Conservation (phyloP, 2,797 vertebrate species). For the Propithecus deckenii region DNA sequence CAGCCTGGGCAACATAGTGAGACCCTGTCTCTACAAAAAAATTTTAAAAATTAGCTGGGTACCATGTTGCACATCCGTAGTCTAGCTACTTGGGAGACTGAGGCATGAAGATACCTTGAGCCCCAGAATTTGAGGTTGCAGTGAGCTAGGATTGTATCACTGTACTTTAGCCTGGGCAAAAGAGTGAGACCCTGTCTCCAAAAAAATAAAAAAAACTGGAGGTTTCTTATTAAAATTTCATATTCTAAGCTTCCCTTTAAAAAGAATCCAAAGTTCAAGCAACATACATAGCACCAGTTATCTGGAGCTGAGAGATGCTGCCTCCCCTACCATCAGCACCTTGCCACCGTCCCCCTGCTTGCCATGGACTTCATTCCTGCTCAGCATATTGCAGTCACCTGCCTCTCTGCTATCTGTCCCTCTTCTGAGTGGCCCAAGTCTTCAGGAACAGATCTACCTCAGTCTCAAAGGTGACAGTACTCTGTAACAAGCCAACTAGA, state of each 20-base stretch:
- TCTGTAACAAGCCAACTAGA: neutral
- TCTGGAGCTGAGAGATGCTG: neutral
- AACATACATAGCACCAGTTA: too few relatives aligned
- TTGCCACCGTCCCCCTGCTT: too few relatives aligned
- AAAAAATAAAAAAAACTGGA: neutral
- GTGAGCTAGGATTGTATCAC: neutral
- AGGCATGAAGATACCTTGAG: neutral
- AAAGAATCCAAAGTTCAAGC: neutral
- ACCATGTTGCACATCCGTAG: too few relatives aligned
- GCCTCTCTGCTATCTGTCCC: fast-evolving
- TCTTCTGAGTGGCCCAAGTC: neutral
- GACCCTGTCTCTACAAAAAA: neutral
- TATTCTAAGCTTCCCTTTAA: neutral
- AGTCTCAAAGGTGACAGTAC: neutral
- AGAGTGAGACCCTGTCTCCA: neutral
- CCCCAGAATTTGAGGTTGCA: neutral
- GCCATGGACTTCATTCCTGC: neutral
- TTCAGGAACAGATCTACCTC: neutral
- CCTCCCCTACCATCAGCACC: too few relatives aligned
- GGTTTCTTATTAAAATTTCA: neutral
- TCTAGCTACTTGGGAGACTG: neutral
- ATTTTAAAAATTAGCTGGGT: neutral
- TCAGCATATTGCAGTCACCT: fast-evolving
- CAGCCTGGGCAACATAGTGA: neutral
- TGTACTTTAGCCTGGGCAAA: neutral